A percentile compares a stretch with the other conserved stretches of the same genome.
These are phyloP conservation scores for Datnioides undecimradiatus DNA, from an alignment of 2,113 vertebrate species.

Conservation along the genomic window DNA sequence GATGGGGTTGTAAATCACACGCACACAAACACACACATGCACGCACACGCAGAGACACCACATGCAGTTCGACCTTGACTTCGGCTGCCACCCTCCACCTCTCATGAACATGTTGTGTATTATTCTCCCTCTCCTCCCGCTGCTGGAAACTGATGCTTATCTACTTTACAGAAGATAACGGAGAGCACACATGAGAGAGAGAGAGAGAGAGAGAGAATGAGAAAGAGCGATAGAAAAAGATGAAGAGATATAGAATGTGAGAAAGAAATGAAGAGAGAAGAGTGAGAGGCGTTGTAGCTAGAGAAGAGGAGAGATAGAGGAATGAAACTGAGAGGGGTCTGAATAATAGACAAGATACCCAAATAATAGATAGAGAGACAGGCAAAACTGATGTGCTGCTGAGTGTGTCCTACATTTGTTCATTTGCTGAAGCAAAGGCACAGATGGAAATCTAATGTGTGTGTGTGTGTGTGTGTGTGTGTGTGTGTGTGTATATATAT, in stretches of 20 bases:
- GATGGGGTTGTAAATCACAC: conserved; percentile 78
- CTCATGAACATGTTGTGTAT: conserved; percentile 72
- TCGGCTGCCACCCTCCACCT: conserved; percentile 57
- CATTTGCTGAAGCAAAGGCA: conserved; percentile 39
- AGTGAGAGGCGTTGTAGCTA: conserved; percentile 16
- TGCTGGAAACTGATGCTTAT: conserved; percentile 72
- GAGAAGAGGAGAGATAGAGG: conserved; percentile 24
- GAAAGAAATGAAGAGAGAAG: neutral
- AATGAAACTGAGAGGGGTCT: conserved; percentile 52
- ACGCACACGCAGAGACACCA: conserved; percentile 24
- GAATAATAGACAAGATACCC: conserved; percentile 69
- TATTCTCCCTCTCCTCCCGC: conserved; percentile 57
- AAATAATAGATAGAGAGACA: conserved; percentile 61
- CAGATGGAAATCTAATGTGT: conserved; percentile 34
- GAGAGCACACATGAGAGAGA: conserved; percentile 29
- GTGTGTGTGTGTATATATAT: conserved; percentile 14
- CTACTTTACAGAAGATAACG: conserved; percentile 69
- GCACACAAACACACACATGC: conserved; percentile 26
- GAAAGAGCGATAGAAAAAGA: conserved; percentile 7
- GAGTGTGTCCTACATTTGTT: conserved; percentile 56
- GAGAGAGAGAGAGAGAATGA: conserved; percentile 23
- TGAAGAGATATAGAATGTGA: conserved; percentile 14
- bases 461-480: neutral
- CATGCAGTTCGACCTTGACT: conserved; percentile 75
- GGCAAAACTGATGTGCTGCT: conserved; percentile 41